Percentiles rank a stretch among this genome's conserved stretches.
Evolutionary conservation across 1,140 invertebrate species (phyloP).

Genomic region (Carposina sasakii): DNA sequence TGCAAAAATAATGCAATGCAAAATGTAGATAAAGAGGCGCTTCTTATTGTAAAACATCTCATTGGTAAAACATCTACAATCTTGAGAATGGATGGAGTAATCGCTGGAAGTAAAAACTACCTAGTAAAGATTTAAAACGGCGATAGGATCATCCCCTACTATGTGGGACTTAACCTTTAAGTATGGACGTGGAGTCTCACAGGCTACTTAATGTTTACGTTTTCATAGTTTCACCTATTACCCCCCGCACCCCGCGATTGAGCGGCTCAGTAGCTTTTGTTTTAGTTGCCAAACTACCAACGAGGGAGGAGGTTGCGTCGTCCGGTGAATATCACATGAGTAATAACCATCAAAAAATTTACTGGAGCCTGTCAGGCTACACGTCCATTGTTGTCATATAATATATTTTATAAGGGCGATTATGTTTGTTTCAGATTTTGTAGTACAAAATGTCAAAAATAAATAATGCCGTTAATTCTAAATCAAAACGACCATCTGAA

Average conservation of each 20-base stretch:
- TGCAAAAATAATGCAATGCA: too few relatives aligned
- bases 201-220: neutral
- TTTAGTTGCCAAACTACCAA: constrained; percentile 12
- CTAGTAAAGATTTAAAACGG: too few relatives aligned
- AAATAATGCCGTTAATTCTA: constrained; percentile 10
- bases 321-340: constrained; percentile 9
- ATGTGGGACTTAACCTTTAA: neutral
- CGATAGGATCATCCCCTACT: too few relatives aligned
- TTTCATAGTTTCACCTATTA: neutral
- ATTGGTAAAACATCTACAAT: too few relatives aligned
- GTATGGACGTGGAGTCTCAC: neutral
- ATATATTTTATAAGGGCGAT: constrained; percentile 5
- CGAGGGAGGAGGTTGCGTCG: constrained; percentile 10
- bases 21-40: too few relatives aligned
- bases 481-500: constrained; percentile 9
- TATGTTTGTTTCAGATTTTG: constrained; percentile 12
- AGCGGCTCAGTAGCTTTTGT: constrained; percentile 8
- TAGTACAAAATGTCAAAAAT: constrained; percentile 22
- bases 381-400: constrained; percentile 19
- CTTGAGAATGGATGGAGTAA: too few relatives aligned
- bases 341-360: constrained; percentile 16
- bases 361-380: constrained; percentile 19
- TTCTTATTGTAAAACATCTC: too few relatives aligned
- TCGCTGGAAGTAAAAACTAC: too few relatives aligned
- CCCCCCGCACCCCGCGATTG: neutral